A percentile compares a stretch with the other conserved stretches of the same genome.
Conservation (phyloP, 1,140 invertebrate genomes). For the Zaprionus africanus region DNA sequence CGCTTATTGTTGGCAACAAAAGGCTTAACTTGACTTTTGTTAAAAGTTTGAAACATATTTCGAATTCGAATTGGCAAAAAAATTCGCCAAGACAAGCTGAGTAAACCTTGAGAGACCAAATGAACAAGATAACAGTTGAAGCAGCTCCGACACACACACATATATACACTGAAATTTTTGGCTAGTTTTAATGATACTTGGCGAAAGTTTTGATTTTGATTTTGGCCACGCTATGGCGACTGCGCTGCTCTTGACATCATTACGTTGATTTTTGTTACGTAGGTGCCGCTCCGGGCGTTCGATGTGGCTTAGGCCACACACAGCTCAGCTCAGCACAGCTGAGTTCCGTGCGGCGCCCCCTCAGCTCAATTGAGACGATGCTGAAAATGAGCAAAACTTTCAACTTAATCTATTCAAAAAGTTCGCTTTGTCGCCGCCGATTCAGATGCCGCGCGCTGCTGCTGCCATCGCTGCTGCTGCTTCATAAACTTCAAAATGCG, state of each 20-base stretch:
- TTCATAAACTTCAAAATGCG: conserved; percentile 82
- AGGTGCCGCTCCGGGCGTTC: conserved; percentile 22
- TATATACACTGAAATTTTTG: conserved; percentile 36
- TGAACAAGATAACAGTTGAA: conserved; percentile 53
- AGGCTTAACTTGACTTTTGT: conserved; percentile 62
- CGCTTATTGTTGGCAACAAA: conserved; percentile 63
- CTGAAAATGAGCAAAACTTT: conserved; percentile 83
- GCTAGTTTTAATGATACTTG: conserved; percentile 81
- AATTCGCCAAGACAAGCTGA: conserved; percentile 17
- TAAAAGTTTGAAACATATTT: conserved; percentile 38
- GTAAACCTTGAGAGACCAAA: conserved; percentile 46
- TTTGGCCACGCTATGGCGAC: conserved; percentile 25
- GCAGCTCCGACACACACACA: conserved; percentile 15
- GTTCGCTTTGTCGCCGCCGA: conserved; percentile 54
- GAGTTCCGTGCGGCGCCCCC: not conserved
- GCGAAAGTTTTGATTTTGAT: conserved; percentile 73
- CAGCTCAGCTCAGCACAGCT: too few relatives aligned
- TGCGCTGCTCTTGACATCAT: conserved; percentile 63
- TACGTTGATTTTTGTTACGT: conserved; percentile 67
- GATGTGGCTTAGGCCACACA: conserved; percentile 40
- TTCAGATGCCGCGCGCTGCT: conserved; percentile 20
- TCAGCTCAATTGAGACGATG: conserved; percentile 64
- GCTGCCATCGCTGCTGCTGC: conserved; percentile 48
- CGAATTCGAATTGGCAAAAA: conserved; percentile 35
- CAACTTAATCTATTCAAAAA: conserved; percentile 82